Percentiles rank a stretch among this genome's conserved stretches.
Conservation (phyloP, 2,797 vertebrate genomes). For the Antrozous pallidus region DNA sequence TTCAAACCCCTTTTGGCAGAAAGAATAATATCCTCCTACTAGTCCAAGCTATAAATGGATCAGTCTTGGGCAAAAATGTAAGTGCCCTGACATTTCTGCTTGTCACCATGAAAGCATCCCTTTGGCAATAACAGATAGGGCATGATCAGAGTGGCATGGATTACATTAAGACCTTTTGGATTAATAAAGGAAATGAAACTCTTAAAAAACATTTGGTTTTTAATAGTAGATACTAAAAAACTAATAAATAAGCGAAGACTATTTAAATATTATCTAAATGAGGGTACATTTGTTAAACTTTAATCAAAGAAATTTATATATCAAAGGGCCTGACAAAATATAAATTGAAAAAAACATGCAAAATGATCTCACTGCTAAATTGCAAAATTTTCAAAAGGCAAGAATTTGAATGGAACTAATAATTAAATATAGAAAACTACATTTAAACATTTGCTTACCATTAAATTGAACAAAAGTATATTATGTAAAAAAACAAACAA, state of each 20-base stretch:
- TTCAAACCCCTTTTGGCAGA: slow-evolving; percentile 22
- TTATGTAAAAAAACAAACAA: slow-evolving; percentile 22
- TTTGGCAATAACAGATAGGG: background rate
- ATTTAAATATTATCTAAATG: slow-evolving; percentile 14
- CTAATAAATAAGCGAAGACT: background rate
- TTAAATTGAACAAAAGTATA: background rate
- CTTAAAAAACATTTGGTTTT: background rate
- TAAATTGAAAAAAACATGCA: background rate
- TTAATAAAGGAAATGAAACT: background rate
- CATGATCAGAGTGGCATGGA: background rate
- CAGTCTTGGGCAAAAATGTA: slow-evolving; percentile 11
- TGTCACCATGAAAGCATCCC: background rate
- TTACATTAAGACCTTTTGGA: background rate
- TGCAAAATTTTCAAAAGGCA: slow-evolving; percentile 24
- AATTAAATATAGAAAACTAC: slow-evolving; percentile 15
- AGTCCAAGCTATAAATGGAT: slow-evolving; percentile 1
- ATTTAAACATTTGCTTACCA: slow-evolving; percentile 11
- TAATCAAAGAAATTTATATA: slow-evolving; percentile 15
- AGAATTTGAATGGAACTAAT: background rate
- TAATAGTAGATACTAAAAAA: background rate
- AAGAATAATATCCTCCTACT: background rate
- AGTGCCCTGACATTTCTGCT: background rate
- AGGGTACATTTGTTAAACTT: background rate
- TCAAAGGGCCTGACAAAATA: background rate
- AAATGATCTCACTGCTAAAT: slow-evolving; percentile 11